phyloP scores from a whole-genome alignment of 1,140 invertebrate species.

The Apis laboriosa region DNA sequence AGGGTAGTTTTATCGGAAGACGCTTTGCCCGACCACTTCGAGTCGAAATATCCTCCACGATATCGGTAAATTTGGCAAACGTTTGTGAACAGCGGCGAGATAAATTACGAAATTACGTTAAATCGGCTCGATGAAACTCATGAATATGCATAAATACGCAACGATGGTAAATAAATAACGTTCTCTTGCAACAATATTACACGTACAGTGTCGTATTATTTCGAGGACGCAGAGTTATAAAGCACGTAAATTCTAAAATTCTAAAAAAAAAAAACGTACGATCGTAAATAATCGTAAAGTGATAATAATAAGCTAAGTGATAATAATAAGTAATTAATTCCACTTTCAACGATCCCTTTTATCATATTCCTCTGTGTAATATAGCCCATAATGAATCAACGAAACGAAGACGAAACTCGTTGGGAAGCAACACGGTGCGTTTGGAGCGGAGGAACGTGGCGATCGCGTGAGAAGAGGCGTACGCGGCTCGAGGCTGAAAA shows the following conservation, averaged over 20 bases:
- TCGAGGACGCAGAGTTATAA: too few species aligned
- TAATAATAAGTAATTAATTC: neutral
- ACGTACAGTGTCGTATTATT: too few species aligned
- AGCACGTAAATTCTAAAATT: too few species aligned
- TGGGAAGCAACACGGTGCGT: neutral
- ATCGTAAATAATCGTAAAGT: too few species aligned
- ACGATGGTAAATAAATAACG: neutral
- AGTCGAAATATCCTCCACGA: neutral
- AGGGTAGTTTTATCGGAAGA: neutral
- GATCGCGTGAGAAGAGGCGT: constrained; percentile 32
- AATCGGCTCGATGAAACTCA: neutral
- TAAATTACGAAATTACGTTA: neutral
- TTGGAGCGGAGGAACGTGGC: neutral
- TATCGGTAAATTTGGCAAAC: neutral
- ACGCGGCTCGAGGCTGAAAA: constrained; percentile 73
- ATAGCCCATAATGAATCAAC: too few species aligned
- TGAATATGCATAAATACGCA: neutral
- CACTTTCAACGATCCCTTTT: neutral
- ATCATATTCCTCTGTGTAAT: neutral
- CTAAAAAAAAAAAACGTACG: too few species aligned
- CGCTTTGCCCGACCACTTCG: neutral
- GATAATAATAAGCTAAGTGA: too few species aligned
- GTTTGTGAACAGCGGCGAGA: neutral
- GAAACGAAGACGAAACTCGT: neutral
- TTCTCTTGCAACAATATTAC: neutral